Percentiles rank a stretch among this genome's conserved stretches.
phyloP scores from a whole-genome alignment of 2,888 invertebrate genomes.

The Microplitis manilae region DNA sequence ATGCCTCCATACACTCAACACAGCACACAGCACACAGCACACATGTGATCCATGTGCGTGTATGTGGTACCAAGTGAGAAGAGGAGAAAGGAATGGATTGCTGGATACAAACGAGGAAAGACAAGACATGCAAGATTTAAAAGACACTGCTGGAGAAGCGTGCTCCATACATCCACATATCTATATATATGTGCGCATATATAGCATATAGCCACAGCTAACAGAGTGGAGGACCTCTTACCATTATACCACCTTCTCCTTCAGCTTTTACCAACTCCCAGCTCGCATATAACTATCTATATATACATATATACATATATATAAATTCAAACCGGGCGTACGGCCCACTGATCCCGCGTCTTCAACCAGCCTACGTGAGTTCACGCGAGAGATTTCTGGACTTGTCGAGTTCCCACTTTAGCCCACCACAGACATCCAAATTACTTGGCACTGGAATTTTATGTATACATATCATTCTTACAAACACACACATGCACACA shows the following conservation, averaged over 20 bases:
- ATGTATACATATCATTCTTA: neutral
- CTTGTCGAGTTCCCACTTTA: conserved; percentile 29
- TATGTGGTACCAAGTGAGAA: conserved; percentile 7
- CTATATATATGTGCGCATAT: neutral
- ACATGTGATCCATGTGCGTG: neutral
- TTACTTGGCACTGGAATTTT: conserved; percentile 16
- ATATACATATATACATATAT: conserved; percentile 16
- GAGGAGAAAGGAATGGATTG: neutral
- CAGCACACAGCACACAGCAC: too few species aligned
- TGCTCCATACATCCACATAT: neutral
- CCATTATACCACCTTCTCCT: conserved; percentile 43
- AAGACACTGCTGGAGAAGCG: conserved; percentile 7
- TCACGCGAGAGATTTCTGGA: conserved; percentile 29
- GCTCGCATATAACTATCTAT: conserved; percentile 25
- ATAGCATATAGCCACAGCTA: conserved; percentile 23
- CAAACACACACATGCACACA: neutral
- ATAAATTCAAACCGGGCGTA: conserved; percentile 11
- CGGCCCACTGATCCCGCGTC: conserved; percentile 40
- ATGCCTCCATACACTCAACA: neutral
- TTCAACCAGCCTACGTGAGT: conserved; percentile 36
- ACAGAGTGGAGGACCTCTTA: conserved; percentile 39
- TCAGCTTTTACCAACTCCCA: conserved; percentile 40
- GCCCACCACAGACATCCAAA: conserved; percentile 28
- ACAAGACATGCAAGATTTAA: neutral
- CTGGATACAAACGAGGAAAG: neutral